These are phyloP conservation scores for Eumeta japonica DNA, from an alignment of 1,140 invertebrate species.

Conservation along the genomic window DNA sequence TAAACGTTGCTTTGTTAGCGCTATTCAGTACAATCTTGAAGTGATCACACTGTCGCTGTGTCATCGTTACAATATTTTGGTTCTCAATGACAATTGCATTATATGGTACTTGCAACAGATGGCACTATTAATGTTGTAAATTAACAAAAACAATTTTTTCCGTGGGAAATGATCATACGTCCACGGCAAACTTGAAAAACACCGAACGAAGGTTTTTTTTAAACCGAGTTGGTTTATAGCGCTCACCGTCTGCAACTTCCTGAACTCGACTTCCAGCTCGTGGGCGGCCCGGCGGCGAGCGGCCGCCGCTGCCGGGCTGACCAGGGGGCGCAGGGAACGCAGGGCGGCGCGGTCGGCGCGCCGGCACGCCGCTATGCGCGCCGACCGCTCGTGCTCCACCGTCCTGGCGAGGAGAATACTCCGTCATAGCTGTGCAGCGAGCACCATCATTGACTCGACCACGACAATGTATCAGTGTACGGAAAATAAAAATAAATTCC, in stretches of 20 bases:
- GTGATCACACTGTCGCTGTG: too few relatives aligned
- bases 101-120: neutral
- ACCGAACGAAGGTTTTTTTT: too few relatives aligned
- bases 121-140: slow-evolving; percentile 1
- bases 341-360: slow-evolving; percentile 21
- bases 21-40: too few relatives aligned
- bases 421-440: neutral
- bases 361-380: slow-evolving; percentile 27
- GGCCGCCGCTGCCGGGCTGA: slow-evolving; percentile 24
- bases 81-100: too few relatives aligned
- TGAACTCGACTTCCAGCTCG: slow-evolving; percentile 21
- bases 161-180: slow-evolving; percentile 1
- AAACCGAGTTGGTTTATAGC: neutral
- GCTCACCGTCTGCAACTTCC: slow-evolving; percentile 31
- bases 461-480: neutral
- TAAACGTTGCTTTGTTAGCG: too few relatives aligned
- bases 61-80: too few relatives aligned
- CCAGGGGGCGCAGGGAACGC: slow-evolving; percentile 27
- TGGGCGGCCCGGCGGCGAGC: slow-evolving; percentile 25
- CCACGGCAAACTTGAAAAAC: too few relatives aligned
- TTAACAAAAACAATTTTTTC: neutral
- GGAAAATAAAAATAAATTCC: neutral
- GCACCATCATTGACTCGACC: neutral
- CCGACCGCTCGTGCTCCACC: slow-evolving; percentile 35
- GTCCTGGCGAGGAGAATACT: slow-evolving; percentile 18